These are phyloP conservation scores for Terebella lapidaria DNA, from an alignment of 2,888 invertebrate genomes.

Conservation along the genomic window DNA sequence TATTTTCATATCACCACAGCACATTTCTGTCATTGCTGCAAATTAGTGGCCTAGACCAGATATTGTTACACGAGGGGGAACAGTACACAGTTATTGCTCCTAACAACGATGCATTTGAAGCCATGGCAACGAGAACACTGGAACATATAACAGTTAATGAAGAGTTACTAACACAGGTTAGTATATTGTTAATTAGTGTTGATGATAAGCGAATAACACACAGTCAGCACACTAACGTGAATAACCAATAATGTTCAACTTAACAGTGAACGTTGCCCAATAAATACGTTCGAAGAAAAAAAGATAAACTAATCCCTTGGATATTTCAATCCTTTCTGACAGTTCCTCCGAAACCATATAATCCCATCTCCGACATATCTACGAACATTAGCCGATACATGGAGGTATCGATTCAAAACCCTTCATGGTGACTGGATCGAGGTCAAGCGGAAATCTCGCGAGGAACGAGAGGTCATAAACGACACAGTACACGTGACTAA, in stretches of 20 bases:
- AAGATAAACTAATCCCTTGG: background rate
- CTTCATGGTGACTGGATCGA: slow-evolving; percentile 17
- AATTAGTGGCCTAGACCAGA: slow-evolving; percentile 27
- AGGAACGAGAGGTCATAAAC: slow-evolving; percentile 15
- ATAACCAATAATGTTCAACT: too few species aligned
- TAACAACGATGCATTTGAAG: slow-evolving; percentile 42
- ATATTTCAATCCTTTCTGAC: too few species aligned
- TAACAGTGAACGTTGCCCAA: too few species aligned
- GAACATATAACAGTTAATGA: slow-evolving; percentile 42
- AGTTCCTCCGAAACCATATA: slow-evolving; percentile 56
- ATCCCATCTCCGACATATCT: slow-evolving; percentile 26
- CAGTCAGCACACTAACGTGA: background rate
- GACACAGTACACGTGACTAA: slow-evolving; percentile 48
- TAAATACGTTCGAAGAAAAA: background rate
- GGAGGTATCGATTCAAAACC: slow-evolving; percentile 18
- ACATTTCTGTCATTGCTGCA: slow-evolving; percentile 33
- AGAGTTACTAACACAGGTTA: slow-evolving; percentile 46
- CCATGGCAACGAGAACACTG: slow-evolving; percentile 29
- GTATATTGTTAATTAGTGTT: slow-evolving; percentile 6
- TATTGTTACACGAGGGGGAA: slow-evolving; percentile 24
- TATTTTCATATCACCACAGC: too few species aligned
- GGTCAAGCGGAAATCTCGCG: slow-evolving; percentile 3
- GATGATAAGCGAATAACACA: too few species aligned
- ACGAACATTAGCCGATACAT: background rate
- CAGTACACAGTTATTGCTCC: slow-evolving; percentile 40